Percentiles rank a stretch among this genome's conserved stretches.
These are phyloP conservation scores for Avahi laniger DNA, from an alignment of 2,797 vertebrate genomes.

Conservation along the genomic window DNA sequence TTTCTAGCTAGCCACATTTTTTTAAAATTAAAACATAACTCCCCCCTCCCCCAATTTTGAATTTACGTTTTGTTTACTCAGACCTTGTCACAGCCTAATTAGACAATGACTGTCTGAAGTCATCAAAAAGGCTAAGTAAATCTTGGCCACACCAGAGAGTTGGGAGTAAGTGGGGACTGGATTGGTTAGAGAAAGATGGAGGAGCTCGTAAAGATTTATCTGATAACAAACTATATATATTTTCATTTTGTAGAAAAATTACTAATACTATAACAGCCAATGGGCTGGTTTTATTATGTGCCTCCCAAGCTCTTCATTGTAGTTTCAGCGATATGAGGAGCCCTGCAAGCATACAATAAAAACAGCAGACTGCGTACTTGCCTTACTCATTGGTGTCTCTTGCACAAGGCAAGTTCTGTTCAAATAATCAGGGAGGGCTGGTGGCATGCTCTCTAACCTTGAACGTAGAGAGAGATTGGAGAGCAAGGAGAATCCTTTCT, in stretches of 20 bases:
- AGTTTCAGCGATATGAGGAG: conserved; percentile 79
- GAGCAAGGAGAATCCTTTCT: conserved; percentile 59
- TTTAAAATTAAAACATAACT: conserved; percentile 72
- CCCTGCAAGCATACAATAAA: conserved; percentile 81
- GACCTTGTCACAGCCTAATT: conserved; percentile 73
- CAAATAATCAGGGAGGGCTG: conserved; percentile 70
- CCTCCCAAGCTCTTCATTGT: conserved; percentile 80
- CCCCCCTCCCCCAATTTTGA: conserved; percentile 55
- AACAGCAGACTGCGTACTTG: conserved; percentile 68
- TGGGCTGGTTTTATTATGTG: conserved; percentile 81
- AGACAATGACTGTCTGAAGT: conserved; percentile 67
- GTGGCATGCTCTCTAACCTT: conserved; percentile 67
- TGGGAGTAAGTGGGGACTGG: neutral
- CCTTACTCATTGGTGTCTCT: conserved; percentile 68
- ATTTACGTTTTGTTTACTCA: conserved; percentile 73
- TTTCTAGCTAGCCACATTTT: conserved; percentile 81
- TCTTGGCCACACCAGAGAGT: neutral
- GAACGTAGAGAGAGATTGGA: conserved; percentile 30
- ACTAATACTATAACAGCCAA: conserved; percentile 76
- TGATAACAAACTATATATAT: conserved; percentile 72
- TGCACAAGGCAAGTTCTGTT: conserved; percentile 77
- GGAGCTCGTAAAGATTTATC: conserved; percentile 71
- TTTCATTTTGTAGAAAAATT: conserved; percentile 83
- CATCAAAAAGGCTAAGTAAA: neutral
- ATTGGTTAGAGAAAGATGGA: neutral